Conservation (phyloP, 30 jellyfish, hydroid and myxozoan species). For the Mastigias papua region DNA sequence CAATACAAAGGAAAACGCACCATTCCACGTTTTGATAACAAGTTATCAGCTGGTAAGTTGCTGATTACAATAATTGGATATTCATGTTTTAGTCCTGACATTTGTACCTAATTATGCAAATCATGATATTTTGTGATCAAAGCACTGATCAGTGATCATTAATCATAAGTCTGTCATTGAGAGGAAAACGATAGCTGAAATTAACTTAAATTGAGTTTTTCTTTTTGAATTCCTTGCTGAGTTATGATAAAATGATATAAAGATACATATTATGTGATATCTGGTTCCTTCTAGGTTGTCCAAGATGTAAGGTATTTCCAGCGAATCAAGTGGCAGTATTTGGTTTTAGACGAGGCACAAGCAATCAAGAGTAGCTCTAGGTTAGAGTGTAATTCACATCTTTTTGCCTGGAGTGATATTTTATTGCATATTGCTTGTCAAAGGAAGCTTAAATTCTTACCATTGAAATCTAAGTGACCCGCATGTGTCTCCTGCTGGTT, state of each 20-base stretch:
- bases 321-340: constrained; percentile 96
- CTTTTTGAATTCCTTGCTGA: too few species aligned
- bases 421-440: not conserved
- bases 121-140: too few species aligned
- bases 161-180: too few species aligned
- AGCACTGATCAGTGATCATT: too few species aligned
- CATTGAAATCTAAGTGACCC: not conserved
- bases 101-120: too few species aligned
- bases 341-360: constrained; percentile 98
- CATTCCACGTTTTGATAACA: constrained; percentile 97
- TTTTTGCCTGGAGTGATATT: not conserved
- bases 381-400: constrained; percentile 27
- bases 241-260: too few species aligned
- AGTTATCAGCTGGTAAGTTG: constrained; percentile 97
- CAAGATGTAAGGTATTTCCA: constrained; percentile 96
- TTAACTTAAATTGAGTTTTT: too few species aligned
- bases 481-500: not conserved
- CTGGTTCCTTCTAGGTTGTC: constrained; percentile 67
- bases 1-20: constrained; percentile 88
- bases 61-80: too few species aligned
- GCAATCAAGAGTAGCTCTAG: constrained; percentile 99
- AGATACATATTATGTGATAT: too few species aligned
- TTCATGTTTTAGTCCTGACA: too few species aligned
- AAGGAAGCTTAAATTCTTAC: not conserved
- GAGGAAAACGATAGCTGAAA: too few species aligned